These are phyloP conservation scores for Ooceraea biroi DNA, from an alignment of 1,140 invertebrate genomes.

Conservation along the genomic window DNA sequence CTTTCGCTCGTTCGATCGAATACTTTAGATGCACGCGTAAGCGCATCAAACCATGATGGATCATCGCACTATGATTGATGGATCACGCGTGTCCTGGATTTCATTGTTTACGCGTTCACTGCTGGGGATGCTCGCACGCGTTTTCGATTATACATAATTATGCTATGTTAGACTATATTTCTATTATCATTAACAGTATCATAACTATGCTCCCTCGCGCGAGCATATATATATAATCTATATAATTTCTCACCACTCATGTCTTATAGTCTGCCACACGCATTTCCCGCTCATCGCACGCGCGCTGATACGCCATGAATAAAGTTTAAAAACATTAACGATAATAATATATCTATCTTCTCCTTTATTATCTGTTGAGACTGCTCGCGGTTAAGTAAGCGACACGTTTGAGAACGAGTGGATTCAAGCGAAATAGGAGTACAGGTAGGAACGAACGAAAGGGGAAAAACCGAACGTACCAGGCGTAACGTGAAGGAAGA, in stretches of 20 bases:
- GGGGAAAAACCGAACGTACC: constrained; percentile 5
- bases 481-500: constrained; percentile 3
- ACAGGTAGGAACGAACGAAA: background rate
- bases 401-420: constrained; percentile 59
- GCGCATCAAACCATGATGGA: constrained; percentile 26
- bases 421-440: background rate
- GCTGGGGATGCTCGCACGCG: background rate
- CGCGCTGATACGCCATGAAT: constrained; percentile 74
- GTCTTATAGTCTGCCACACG: constrained; percentile 20
- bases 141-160: constrained; percentile 28
- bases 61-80: constrained; percentile 9
- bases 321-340: constrained; percentile 84
- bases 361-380: constrained; percentile 62
- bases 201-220: constrained; percentile 55
- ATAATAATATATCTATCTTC: constrained; percentile 77
- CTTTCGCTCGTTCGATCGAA: background rate
- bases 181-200: constrained; percentile 65
- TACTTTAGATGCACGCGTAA: constrained; percentile 27
- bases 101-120: constrained; percentile 14
- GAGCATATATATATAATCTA: constrained; percentile 31
- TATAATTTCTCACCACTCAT: constrained; percentile 11
- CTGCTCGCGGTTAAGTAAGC: constrained; percentile 50
- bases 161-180: constrained; percentile 58
- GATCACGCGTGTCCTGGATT: background rate
- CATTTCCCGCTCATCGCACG: constrained; percentile 18